Evolutionary conservation across 2,113 vertebrate species (phyloP).

Genomic region (Alaudala cheleensis): DNA sequence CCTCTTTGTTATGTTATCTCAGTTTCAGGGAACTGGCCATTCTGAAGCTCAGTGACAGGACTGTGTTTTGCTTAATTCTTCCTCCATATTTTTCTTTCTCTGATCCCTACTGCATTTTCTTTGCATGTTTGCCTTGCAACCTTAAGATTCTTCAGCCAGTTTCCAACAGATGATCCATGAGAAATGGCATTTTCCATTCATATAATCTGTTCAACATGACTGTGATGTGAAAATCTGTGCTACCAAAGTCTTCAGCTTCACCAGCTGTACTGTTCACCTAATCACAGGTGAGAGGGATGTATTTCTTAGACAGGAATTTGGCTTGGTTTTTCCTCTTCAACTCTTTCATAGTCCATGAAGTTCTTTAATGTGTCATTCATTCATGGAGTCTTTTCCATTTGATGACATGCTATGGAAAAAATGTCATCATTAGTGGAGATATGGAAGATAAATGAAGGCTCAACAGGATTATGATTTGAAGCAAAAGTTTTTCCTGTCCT

Average conservation of each 20-base stretch:
- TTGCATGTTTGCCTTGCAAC: background rate
- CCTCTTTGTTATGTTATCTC: background rate
- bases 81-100: background rate
- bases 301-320: background rate
- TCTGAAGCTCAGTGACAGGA: background rate
- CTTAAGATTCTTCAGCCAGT: background rate
- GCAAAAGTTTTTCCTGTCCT: background rate
- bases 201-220: background rate
- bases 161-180: background rate
- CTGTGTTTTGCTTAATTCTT: background rate
- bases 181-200: background rate
- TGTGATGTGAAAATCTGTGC: background rate
- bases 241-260: background rate
- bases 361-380: background rate
- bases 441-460: background rate
- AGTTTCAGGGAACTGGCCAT: background rate
- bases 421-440: accelerated
- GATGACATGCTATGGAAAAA: background rate
- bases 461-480: background rate
- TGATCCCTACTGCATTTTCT: background rate
- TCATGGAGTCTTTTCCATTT: background rate
- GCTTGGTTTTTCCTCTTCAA: background rate
- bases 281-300: accelerated
- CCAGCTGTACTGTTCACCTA: background rate
- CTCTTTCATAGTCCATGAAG: background rate